Evolutionary conservation across 1,140 invertebrate species (phyloP).

Genomic region (Venustaconcha ellipsiformis): DNA sequence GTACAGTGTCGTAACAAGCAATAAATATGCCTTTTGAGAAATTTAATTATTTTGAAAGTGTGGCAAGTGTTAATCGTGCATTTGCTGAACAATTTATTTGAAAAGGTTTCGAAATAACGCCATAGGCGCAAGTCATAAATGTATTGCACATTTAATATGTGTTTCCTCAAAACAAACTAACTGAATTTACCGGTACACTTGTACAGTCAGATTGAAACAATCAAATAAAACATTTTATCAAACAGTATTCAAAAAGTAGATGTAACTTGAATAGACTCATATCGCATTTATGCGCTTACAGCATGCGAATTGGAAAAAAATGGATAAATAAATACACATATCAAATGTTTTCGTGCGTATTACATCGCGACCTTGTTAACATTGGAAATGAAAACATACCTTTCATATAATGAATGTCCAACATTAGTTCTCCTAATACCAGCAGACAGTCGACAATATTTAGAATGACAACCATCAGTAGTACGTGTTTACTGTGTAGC

Average conservation of each 20-base stretch:
- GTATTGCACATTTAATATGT: no score
- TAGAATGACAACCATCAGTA: slow-evolving; percentile 47
- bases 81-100: no score
- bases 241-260: not conserved
- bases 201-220: no score
- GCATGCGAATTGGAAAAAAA: not conserved
- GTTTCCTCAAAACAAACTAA: no score
- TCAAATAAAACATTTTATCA: no score
- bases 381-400: slow-evolving; percentile 22
- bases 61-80: no score
- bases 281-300: not conserved
- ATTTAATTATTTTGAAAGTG: no score
- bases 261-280: not conserved
- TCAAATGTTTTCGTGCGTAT: not conserved
- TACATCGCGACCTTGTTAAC: not conserved
- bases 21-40: no score
- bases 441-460: slow-evolving; percentile 52
- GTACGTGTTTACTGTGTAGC: slow-evolving; percentile 45
- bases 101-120: no score
- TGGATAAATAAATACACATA: not conserved
- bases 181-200: no score
- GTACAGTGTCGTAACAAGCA: no score
- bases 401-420: slow-evolving; percentile 50
- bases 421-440: slow-evolving; percentile 48
- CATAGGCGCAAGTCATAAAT: no score